Base-by-base conservation (phyloP, 2,113 vertebrate species). In the Genyomyrus donnyi region DNA sequence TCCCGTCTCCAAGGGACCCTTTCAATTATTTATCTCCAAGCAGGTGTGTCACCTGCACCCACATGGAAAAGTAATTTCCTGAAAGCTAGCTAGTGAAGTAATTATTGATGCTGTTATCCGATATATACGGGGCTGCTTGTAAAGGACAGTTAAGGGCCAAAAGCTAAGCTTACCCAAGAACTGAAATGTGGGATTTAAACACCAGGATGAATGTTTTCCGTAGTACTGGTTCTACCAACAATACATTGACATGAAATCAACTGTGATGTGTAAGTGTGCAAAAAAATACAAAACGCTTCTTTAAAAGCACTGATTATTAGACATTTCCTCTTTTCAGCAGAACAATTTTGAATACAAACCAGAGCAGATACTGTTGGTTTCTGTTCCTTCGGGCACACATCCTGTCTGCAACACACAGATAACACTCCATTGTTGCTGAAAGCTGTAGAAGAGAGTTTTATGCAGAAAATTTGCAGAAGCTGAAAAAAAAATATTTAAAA, bases 1-100 rank as follows among this genome's bases (percentile, higher is more conserved):
- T 90, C 66, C 77, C 15, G 90, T 91, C 88, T 90, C 89, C 90
- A 31, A 85, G 48, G 13, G 87, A 58, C 56, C 58, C 85, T n/a
- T 92, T 94, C 88, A 91, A 93, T 92, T 91, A 93, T 93, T 93
- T 48, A 94, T 91, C 88, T 88, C 88, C 85, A 45, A 90, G 90
- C 92, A 94, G 93, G 92, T 94, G 92, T 74, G 92, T 93, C 90
- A 92, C 91, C 90, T 88, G 89, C 74, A 87, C 89, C 88, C 90
- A 90, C 80, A 89, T 49, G 52, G 90, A 89, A 92, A 92, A 93
- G 91, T 89, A 91, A 92, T 92, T 92, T 92, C 90, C 91, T 93
- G 90, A 93, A 92, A 91, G 91, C 87, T 70, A 91, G 53, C 80
- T 89, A 48, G 66, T 53, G 85, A 74, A 91, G 90, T 90, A 94